These are phyloP conservation scores for Exephanes ischioxanthus DNA, from an alignment of 2,888 invertebrate species.

Conservation along the genomic window DNA sequence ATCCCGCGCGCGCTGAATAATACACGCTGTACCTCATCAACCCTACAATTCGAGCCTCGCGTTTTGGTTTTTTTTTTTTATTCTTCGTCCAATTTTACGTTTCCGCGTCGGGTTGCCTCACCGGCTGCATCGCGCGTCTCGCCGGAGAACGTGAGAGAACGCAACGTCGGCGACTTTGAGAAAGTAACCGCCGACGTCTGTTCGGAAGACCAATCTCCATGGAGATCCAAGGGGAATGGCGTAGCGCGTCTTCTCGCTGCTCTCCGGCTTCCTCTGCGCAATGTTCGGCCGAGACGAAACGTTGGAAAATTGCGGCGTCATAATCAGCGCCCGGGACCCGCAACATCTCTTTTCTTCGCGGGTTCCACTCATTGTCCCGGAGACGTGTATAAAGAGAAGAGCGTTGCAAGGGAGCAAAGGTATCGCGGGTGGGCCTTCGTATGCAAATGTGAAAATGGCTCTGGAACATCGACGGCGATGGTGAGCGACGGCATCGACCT, in stretches of 20 bases:
- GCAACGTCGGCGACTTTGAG: conserved; percentile 22
- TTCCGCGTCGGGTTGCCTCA: background rate
- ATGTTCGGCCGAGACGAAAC: conserved; percentile 5
- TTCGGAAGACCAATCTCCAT: conserved; percentile 69
- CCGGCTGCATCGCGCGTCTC: background rate
- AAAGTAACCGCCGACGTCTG: conserved; percentile 7
- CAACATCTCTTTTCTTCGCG: background rate
- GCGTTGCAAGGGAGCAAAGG: conserved; percentile 63
- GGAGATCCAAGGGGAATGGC: conserved; percentile 73
- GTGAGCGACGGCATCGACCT: conserved; percentile 11
- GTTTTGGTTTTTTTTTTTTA: background rate
- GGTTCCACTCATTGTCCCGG: conserved; percentile 4
- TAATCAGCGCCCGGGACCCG: conserved; percentile 63
- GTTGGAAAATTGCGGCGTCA: conserved; percentile 66
- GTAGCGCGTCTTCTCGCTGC: conserved; percentile 16
- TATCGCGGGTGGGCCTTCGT: conserved; percentile 38
- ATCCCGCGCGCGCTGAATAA: background rate
- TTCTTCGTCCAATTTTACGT: background rate
- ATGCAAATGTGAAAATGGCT: conserved; percentile 67
- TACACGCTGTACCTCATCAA: background rate
- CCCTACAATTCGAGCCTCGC: background rate
- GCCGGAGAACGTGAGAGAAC: conserved; percentile 1
- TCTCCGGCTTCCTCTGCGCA: conserved; percentile 2
- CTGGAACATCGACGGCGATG: conserved; percentile 42
- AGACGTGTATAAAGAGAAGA: conserved; percentile 40